phyloP scores from a whole-genome alignment of 2,113 vertebrate genomes.

The Nycticorax nycticorax region DNA sequence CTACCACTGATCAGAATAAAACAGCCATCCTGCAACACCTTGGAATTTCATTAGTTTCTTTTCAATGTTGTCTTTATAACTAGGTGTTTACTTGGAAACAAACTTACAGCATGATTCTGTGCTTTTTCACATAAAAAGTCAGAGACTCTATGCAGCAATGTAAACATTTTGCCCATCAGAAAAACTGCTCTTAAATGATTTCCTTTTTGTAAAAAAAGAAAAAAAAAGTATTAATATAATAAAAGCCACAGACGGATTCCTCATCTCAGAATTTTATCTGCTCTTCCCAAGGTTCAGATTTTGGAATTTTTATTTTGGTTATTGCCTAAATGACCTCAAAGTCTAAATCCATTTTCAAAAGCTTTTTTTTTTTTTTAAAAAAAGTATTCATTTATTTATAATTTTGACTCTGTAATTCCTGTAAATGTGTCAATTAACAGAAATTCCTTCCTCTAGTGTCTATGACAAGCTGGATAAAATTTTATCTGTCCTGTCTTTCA shows the following conservation, averaged over 20 bases:
- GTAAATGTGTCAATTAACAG: background rate
- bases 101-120: constrained; percentile 68
- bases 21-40: constrained; percentile 82
- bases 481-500: background rate
- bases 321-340: background rate
- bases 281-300: background rate
- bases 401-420: background rate
- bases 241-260: background rate
- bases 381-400: background rate
- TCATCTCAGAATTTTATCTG: background rate
- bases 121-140: constrained; percentile 61
- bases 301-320: background rate
- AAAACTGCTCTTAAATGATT: background rate
- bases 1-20: constrained; percentile 90
- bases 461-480: background rate
- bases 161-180: background rate
- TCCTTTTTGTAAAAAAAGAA: background rate
- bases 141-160: background rate
- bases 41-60: constrained; percentile 90
- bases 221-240: background rate
- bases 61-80: constrained; percentile 81
- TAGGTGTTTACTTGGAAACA: constrained; percentile 81
- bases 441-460: background rate
- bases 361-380: background rate
- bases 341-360: background rate